Base-by-base conservation (phyloP, 2,888 invertebrate genomes). In the Andrena praecox region DNA sequence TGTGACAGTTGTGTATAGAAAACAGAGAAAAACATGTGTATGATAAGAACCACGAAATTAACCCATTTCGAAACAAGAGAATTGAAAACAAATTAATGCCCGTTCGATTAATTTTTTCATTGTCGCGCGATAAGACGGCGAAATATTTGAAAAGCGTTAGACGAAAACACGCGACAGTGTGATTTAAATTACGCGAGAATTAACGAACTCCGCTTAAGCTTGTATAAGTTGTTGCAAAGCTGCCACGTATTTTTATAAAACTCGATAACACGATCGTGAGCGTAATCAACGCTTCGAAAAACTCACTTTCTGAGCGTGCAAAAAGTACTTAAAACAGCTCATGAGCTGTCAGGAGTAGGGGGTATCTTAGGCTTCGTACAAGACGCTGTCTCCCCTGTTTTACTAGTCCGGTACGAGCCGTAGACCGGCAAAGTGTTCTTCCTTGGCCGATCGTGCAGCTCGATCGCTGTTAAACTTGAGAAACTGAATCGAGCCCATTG, bases 361-460 rank as follows among this genome's bases (percentile, higher is more conserved):
- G 78, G 73, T 85, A 85, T 87, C 85, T 87, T 82, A 73, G 66
- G 87, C 82, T 71, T 82, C 83, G 83, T 91, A 88, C 86, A 89
- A 91, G 91, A 91, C 89, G 89, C 86, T 87, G 89, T 82, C 68
- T 85, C 72, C 80, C 84, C 77, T 82, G 80, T 85, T 89, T 82
- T 87, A 79, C 82, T 90, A 91, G 91, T 89, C 84, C 88, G 75
- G 87, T 87, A 87, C 85, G 82, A 85, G 83, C 89, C 84, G 88
- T 90, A 86, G 85, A 86, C 88, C 86, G 77, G 82, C 62, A 80
- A 87, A 82, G 80, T 80, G 72, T 71, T 63, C 71, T 62, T 71
- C 33, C 52, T 20, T 56, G 29, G 72, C 20, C 48, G 20, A 52
- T 31, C 50, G 64, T 10, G 66, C 27, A 42, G 71, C 33, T 42